These are phyloP conservation scores for Harmothoe impar DNA, from an alignment of 2,888 invertebrate genomes.

Conservation along the genomic window DNA sequence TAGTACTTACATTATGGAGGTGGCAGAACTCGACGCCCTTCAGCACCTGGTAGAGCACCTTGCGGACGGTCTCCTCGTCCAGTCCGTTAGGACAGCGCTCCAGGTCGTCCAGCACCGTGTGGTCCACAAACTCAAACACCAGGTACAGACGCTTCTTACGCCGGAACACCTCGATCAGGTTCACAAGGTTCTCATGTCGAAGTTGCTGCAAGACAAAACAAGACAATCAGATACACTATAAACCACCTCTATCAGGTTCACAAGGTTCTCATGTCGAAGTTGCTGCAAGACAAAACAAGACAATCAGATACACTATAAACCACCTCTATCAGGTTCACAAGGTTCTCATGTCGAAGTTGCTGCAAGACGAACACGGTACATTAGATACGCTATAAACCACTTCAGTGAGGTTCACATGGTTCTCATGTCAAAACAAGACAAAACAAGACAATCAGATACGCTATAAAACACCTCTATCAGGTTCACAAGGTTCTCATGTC, in stretches of 20 bases:
- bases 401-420: constrained; percentile 93
- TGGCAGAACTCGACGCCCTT: constrained; percentile 89
- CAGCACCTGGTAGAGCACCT: constrained; percentile 92
- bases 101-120: constrained; percentile 92
- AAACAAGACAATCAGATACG: neutral
- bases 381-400: constrained; percentile 84
- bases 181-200: constrained; percentile 93
- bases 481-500: constrained; percentile 93
- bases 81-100: constrained; percentile 89
- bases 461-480: constrained; percentile 91
- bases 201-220: constrained; percentile 87
- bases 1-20: constrained; percentile 89
- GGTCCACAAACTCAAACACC: constrained; percentile 94
- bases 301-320: neutral
- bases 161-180: constrained; percentile 94
- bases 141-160: constrained; percentile 92
- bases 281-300: constrained; percentile 87
- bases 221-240: neutral
- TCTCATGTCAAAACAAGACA: constrained; percentile 89
- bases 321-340: constrained; percentile 94
- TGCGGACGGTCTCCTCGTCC: constrained; percentile 89
- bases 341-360: constrained; percentile 93
- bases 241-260: constrained; percentile 93
- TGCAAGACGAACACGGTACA: constrained; percentile 68
- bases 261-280: constrained; percentile 93